phyloP scores from a whole-genome alignment of 2,797 vertebrate species.

The Xiphophorus birchmanni region DNA sequence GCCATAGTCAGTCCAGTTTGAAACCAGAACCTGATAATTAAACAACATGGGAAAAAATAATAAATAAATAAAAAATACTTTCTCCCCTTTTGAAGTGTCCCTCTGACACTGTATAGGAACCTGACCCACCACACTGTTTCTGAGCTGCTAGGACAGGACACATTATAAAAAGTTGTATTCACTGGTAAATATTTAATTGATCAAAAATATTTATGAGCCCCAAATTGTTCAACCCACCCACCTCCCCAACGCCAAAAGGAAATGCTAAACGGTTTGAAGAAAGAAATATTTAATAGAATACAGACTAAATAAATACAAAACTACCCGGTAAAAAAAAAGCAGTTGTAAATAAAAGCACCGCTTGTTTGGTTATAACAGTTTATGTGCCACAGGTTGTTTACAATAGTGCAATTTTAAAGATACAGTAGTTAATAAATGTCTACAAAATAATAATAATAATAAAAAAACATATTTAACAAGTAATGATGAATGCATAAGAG shows the following conservation, averaged over 20 bases:
- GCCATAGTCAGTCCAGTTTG: not conserved
- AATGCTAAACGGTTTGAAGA: slow-evolving; percentile 26
- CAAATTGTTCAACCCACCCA: not conserved
- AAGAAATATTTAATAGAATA: slow-evolving; percentile 81
- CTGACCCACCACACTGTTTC: not conserved
- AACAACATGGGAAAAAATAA: not conserved
- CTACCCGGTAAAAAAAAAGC: slow-evolving; percentile 72
- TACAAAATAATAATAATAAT: slow-evolving; percentile 27
- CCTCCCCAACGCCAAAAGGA: slow-evolving; percentile 15
- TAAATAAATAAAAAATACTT: not conserved
- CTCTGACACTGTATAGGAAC: not conserved
- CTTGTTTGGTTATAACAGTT: slow-evolving; percentile 67
- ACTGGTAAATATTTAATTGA: not conserved
- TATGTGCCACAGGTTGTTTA: slow-evolving; percentile 67
- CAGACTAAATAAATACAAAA: slow-evolving; percentile 78
- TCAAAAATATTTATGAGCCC: not conserved
- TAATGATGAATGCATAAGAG: slow-evolving; percentile 22
- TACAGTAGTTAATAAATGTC: slow-evolving; percentile 70
- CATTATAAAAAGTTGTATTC: not conserved
- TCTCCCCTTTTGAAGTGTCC: not conserved
- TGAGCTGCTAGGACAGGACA: not conserved
- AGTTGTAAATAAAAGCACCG: slow-evolving; percentile 62
- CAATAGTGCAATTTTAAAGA: slow-evolving; percentile 80
- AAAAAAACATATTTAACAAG: slow-evolving; percentile 35
- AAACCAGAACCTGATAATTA: not conserved